phyloP scores from a whole-genome alignment of 1,140 invertebrate genomes.

The Ceratoteleas bidentatus region DNA sequence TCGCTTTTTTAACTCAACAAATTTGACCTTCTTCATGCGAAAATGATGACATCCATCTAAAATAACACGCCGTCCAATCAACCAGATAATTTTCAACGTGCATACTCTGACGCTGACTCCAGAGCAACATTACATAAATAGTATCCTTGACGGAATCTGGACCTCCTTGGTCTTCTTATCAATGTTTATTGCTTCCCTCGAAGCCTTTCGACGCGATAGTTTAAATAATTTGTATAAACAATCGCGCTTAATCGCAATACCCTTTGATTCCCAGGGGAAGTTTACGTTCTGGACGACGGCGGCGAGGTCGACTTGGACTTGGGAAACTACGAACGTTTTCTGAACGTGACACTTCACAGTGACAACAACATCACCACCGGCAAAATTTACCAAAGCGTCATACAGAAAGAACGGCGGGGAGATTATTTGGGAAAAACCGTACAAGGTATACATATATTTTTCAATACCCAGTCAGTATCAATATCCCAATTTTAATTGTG shows the following conservation, averaged over 20 bases:
- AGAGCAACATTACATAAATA: conserved; percentile 47
- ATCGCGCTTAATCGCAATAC: neutral
- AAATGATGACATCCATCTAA: conserved; percentile 36
- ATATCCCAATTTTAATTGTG: no score
- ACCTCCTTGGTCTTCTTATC: conserved; percentile 66
- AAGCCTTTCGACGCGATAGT: neutral
- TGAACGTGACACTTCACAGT: conserved; percentile 95
- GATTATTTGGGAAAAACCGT: conserved; percentile 99
- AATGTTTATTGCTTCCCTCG: conserved; percentile 23
- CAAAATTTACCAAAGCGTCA: conserved; percentile 98
- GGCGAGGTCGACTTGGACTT: conserved; percentile 99
- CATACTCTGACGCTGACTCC: conserved; percentile 30
- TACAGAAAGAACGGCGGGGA: conserved; percentile 94
- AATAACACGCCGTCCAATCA: conserved; percentile 35
- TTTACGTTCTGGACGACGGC: conserved; percentile 92
- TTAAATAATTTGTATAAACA: conserved; percentile 4
- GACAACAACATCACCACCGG: conserved; percentile 99
- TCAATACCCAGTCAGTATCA: no score
- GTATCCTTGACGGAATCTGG: conserved; percentile 59
- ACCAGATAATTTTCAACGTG: conserved; percentile 13
- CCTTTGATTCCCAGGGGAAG: conserved; percentile 13
- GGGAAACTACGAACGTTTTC: conserved; percentile 99
- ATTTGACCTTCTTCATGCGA: no score
- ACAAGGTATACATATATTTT: no score
- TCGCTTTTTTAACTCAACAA: no score